These are phyloP conservation scores for Condylura cristata DNA, from an alignment of 2,113 vertebrate species.

Conservation along the genomic window DNA sequence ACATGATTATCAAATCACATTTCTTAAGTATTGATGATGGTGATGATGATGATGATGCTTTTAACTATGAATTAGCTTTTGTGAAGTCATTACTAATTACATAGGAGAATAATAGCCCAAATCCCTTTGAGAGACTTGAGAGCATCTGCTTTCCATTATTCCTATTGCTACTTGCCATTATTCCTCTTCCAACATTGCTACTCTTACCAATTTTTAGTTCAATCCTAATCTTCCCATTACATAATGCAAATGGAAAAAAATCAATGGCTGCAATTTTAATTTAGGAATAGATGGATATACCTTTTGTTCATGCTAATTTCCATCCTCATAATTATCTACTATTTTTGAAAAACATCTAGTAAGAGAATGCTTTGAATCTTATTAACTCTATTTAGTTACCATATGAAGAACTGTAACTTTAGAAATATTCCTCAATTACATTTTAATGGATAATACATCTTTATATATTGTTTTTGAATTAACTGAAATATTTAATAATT, in stretches of 20 bases:
- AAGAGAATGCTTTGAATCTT: neutral
- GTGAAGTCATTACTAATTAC: conserved; percentile 31
- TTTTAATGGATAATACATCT: neutral
- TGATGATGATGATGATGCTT: conserved; percentile 1
- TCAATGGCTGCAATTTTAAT: conserved; percentile 9
- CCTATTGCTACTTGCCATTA: neutral
- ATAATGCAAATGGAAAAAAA: neutral
- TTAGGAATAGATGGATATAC: neutral
- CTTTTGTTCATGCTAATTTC: neutral
- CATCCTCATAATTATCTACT: neutral
- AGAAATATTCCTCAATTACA: neutral
- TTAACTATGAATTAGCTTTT: conserved; percentile 10
- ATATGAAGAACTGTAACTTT: neutral
- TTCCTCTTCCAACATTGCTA: neutral
- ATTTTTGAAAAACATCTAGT: neutral
- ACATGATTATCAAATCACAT: neutral
- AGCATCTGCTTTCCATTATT: neutral
- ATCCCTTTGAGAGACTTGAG: neutral
- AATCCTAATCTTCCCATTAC: neutral
- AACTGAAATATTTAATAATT: neutral
- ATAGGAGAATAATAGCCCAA: neutral
- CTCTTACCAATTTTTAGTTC: neutral
- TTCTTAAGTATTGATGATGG: conserved; percentile 24
- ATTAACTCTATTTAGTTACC: neutral
- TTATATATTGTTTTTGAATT: neutral